phyloP scores from a whole-genome alignment of 2,888 invertebrate species.

The Ophion ventricosus region DNA sequence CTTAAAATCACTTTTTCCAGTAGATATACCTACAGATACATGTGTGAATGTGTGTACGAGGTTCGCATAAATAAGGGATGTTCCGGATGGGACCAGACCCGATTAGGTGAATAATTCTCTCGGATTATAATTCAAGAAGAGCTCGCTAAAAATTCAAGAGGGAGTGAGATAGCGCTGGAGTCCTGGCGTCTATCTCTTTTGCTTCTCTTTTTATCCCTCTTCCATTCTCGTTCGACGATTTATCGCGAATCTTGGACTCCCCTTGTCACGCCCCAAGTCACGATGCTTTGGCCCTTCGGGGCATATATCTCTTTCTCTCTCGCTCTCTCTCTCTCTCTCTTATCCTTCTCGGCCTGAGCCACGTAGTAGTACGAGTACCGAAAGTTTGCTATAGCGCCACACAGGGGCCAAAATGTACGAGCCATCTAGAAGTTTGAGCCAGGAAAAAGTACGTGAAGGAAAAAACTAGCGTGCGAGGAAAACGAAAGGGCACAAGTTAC shows the following conservation, averaged over 20 bases:
- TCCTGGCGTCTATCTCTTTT: conserved; percentile 22
- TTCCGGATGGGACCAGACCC: conserved; percentile 48
- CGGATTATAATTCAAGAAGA: conserved; percentile 64
- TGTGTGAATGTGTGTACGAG: neutral
- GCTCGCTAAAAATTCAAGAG: conserved; percentile 44
- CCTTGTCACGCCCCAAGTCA: conserved; percentile 63
- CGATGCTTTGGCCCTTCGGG: conserved; percentile 53
- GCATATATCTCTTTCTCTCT: conserved; percentile 39
- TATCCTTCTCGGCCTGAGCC: conserved; percentile 11
- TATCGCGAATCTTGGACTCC: conserved; percentile 68
- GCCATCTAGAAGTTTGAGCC: conserved; percentile 65
- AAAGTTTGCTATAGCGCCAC: conserved; percentile 25
- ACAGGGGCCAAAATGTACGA: conserved; percentile 57
- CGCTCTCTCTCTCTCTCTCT: conserved; percentile 6
- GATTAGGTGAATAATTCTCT: conserved; percentile 65
- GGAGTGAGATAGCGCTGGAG: conserved; percentile 16
- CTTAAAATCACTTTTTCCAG: neutral
- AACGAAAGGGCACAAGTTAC: conserved; percentile 26
- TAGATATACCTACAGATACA: too few relatives aligned
- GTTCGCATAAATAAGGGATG: conserved; percentile 63
- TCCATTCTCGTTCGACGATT: conserved; percentile 64
- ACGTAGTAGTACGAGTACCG: neutral
- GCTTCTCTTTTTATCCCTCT: conserved; percentile 34
- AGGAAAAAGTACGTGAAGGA: conserved; percentile 49
- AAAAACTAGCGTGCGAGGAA: conserved; percentile 44